Evolutionary conservation across 2,113 vertebrate species (phyloP), one percentile per base, ranked within the genome.

Genomic region (Microtus montanus): DNA sequence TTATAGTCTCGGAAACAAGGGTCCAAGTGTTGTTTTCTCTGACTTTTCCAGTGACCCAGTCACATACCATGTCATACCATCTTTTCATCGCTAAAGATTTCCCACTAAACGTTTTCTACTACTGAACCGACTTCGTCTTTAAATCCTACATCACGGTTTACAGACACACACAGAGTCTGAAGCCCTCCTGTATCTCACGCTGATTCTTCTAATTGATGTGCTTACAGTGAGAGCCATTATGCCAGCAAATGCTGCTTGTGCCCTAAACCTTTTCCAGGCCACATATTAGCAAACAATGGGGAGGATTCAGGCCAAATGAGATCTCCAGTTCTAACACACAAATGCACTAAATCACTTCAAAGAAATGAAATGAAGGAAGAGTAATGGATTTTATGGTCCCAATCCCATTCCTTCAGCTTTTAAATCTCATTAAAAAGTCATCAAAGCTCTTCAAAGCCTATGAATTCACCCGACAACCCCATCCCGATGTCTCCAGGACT

Each of bases 381-480:
- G 41, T 95, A 97, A 97, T 91, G 89, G 92, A 89, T 96, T 97
- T 98, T 97, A 97, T 96, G 94, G 95, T 94, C 90, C 75, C 97
- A 93, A 95, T 96, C 77, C 54, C 38, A 91, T 94, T 96, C 84
- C 85, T 96, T 97, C 33, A 97, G 96, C 94, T 98, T 98, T 98
- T 96, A 98, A 97, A 68, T 73, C 86, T 95, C 95, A 97, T 98
- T 97, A 94, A 92, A 97, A 98, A 98, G 96, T 96, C 95, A 96
- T 97, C 97, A 98, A 98, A 98, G 95, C 98, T 98, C 97, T 98
- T 98, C 94, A 98, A 98, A 98, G 96, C 93, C 52, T 80, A 94
- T 93, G 97, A 98, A 98, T 97, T 97, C 87, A 97, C 97, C 97
- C 96, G 91, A 77, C 84, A 97, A 85, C 70, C 49, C 95, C 94